Evolutionary conservation across 2,888 invertebrate genomes (phyloP).

Genomic region (Zelleria hepariella): DNA sequence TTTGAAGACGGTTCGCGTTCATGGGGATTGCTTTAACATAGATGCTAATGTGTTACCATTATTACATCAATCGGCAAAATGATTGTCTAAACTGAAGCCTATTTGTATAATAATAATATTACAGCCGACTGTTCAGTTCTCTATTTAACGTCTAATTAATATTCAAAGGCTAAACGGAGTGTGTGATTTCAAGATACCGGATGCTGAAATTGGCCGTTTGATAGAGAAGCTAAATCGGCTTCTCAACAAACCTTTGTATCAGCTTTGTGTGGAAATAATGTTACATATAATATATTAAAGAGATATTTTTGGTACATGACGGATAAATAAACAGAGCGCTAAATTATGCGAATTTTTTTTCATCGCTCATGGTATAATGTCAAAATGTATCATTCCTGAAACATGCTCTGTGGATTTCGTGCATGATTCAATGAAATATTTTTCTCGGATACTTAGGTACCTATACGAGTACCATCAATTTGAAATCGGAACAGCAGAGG

Average conservation of each 20-base stretch:
- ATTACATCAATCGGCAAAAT: not conserved
- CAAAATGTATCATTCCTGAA: no score
- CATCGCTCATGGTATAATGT: no score
- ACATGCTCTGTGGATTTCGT: not conserved
- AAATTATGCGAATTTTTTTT: no score
- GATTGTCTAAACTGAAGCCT: not conserved
- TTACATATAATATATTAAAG: no score
- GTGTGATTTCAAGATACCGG: not conserved
- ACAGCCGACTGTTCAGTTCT: no score
- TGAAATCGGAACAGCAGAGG: conserved; percentile 23
- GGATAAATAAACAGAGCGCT: no score
- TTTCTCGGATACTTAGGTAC: conserved; percentile 19
- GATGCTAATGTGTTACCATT: not conserved
- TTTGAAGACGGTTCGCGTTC: no score
- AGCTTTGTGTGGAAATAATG: no score
- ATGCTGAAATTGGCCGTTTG: no score
- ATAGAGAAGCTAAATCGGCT: no score
- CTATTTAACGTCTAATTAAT: not conserved
- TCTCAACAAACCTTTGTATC: no score
- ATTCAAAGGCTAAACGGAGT: not conserved
- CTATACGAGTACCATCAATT: conserved; percentile 22
- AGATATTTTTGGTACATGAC: no score
- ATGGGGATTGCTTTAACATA: not conserved
- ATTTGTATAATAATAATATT: not conserved
- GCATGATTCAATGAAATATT: conserved; percentile 13